A percentile compares a stretch with the other conserved stretches of the same genome.
These are phyloP conservation scores for Himalopsyche anomala DNA, from an alignment of 2,888 invertebrate species.

Conservation along the genomic window DNA sequence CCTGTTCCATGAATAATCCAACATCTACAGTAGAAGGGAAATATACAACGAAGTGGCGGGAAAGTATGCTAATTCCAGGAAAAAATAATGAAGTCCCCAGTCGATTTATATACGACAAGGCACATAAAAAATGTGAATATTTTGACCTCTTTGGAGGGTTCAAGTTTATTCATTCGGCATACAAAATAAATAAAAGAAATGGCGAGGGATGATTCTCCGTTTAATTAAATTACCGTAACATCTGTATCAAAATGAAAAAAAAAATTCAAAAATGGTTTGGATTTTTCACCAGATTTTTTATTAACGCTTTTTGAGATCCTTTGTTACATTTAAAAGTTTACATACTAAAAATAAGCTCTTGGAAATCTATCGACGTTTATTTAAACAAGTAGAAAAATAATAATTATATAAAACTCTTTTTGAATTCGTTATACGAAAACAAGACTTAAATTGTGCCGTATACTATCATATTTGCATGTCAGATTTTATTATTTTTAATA, in stretches of 20 bases:
- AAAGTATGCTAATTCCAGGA: slow-evolving; percentile 54
- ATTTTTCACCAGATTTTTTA: slow-evolving; percentile 4
- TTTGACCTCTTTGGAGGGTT: slow-evolving; percentile 23
- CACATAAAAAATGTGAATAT: slow-evolving; percentile 40
- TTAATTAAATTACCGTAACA: slow-evolving; percentile 37
- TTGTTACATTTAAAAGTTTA: neutral
- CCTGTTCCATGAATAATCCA: slow-evolving; percentile 56
- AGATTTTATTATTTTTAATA: no score
- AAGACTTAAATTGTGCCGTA: no score
- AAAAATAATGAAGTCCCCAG: slow-evolving; percentile 38
- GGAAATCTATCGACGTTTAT: neutral
- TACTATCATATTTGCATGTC: no score
- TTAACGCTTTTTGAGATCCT: slow-evolving; percentile 9
- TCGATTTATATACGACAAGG: slow-evolving; percentile 36
- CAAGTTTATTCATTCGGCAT: slow-evolving; percentile 28
- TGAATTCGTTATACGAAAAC: no score
- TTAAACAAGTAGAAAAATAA: neutral
- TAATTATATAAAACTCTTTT: neutral
- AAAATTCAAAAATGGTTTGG: neutral
- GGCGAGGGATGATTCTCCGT: slow-evolving; percentile 13
- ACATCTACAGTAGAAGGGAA: slow-evolving; percentile 4
- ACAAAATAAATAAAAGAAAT: slow-evolving; percentile 10
- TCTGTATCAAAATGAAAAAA: slow-evolving; percentile 42
- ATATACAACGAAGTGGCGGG: slow-evolving; percentile 13
- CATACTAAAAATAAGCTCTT: neutral